phyloP scores from a whole-genome alignment of 2,888 invertebrate species.

The Cheilosia urbana region DNA sequence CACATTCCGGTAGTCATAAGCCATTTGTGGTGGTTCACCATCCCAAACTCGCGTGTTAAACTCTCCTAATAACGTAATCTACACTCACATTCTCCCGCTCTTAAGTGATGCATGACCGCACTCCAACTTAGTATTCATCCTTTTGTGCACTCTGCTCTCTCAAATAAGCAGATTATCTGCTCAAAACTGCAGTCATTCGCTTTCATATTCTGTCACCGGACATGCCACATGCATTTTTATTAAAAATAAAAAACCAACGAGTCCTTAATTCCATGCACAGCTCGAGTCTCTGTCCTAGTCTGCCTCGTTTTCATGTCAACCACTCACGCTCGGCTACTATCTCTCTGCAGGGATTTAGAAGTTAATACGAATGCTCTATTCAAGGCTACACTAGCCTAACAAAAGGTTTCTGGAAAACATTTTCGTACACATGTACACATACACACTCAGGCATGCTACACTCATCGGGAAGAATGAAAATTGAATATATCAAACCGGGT shows the following conservation, averaged over 20 bases:
- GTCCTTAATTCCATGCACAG: slow-evolving; percentile 21
- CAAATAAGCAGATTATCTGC: slow-evolving; percentile 32
- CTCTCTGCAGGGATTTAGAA: slow-evolving; percentile 41
- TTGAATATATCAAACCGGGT: slow-evolving; percentile 28
- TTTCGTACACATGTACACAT: slow-evolving; percentile 13
- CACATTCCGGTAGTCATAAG: background rate
- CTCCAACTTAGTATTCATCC: slow-evolving; percentile 11
- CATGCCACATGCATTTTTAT: slow-evolving; percentile 33
- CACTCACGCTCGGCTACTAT: background rate
- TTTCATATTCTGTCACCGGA: slow-evolving; percentile 20
- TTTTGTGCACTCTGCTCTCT: slow-evolving; percentile 7
- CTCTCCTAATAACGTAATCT: background rate
- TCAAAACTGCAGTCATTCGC: slow-evolving; percentile 8
- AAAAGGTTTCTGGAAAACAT: slow-evolving; percentile 44
- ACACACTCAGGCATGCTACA: background rate
- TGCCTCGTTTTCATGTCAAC: slow-evolving; percentile 1
- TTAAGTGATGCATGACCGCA: slow-evolving; percentile 10
- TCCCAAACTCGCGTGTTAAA: background rate
- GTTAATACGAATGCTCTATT: slow-evolving; percentile 53
- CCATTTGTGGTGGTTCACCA: background rate
- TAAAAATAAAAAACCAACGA: background rate
- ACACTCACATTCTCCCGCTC: background rate
- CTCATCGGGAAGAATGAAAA: slow-evolving; percentile 1
- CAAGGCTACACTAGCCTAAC: slow-evolving; percentile 33
- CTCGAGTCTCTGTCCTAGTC: background rate